Evolutionary conservation across 2,797 vertebrate genomes (phyloP).

Genomic region (Galagoides demidoff): DNA sequence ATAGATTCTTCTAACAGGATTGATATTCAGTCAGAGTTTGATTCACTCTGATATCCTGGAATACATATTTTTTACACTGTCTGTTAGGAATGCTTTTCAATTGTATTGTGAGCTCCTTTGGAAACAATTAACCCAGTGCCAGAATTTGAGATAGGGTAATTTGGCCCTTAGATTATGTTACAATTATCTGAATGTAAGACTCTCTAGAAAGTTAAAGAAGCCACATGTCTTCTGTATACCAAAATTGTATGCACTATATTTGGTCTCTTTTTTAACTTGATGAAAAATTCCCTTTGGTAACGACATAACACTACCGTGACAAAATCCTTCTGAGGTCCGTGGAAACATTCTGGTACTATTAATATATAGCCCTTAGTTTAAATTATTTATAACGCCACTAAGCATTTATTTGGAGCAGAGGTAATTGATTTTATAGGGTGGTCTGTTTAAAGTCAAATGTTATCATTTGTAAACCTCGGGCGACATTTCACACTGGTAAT

Average conservation of each 20-base stretch:
- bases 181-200: constrained; percentile 53
- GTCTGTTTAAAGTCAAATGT: constrained; percentile 78
- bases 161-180: neutral
- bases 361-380: constrained; percentile 72
- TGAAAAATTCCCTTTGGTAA: constrained; percentile 77
- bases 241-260: constrained; percentile 64
- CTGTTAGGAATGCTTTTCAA: neutral
- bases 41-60: neutral
- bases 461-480: constrained; percentile 74
- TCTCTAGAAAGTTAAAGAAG: constrained; percentile 72
- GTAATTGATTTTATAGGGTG: constrained; percentile 84
- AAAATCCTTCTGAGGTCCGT: constrained; percentile 82
- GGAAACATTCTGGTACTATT: constrained; percentile 73
- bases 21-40: neutral
- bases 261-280: constrained; percentile 76
- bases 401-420: constrained; percentile 81
- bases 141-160: neutral
- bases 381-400: constrained; percentile 84
- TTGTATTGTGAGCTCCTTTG: neutral
- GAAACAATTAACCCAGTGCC: neutral
- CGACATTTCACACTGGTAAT: constrained; percentile 72
- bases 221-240: constrained; percentile 32
- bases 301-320: constrained; percentile 74
- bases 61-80: neutral
- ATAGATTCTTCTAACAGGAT: neutral